Evolutionary conservation across 2,113 vertebrate species (phyloP).

Genomic region (Scopus umbretta): DNA sequence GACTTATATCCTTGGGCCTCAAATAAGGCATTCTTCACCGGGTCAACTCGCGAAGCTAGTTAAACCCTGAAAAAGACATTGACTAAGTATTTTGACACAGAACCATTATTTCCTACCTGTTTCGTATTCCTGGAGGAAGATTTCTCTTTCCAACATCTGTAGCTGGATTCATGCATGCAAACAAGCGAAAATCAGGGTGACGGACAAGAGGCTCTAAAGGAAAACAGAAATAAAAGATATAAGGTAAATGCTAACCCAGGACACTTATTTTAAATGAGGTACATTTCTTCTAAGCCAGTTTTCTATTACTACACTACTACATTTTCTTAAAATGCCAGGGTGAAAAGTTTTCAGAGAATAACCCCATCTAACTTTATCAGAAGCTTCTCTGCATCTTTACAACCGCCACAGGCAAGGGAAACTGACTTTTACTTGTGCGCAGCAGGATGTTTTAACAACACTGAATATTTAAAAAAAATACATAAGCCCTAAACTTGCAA

Average conservation of each 20-base stretch:
- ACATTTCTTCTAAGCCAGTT: background rate
- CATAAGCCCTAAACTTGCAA: background rate
- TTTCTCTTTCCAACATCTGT: slow-evolving; percentile 97
- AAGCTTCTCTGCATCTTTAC: background rate
- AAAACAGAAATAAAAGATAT: background rate
- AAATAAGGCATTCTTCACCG: background rate
- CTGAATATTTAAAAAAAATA: background rate
- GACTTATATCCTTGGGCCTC: background rate
- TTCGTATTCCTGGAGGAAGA: slow-evolving; percentile 93
- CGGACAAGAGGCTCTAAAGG: slow-evolving; percentile 85
- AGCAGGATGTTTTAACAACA: background rate
- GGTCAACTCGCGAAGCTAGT: background rate
- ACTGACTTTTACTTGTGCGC: background rate
- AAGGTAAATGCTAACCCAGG: background rate
- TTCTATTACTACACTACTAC: background rate
- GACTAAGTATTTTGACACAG: background rate
- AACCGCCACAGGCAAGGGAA: background rate
- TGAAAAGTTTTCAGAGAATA: background rate
- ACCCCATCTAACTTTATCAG: background rate
- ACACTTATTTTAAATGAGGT: background rate
- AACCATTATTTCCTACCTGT: slow-evolving; percentile 76
- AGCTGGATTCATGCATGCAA: slow-evolving; percentile 98
- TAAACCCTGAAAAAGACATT: background rate
- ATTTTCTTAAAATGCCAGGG: background rate
- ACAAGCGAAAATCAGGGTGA: slow-evolving; percentile 90